Evolutionary conservation across 1,140 invertebrate species (phyloP).

Genomic region (Trachymyrmex septentrionalis): DNA sequence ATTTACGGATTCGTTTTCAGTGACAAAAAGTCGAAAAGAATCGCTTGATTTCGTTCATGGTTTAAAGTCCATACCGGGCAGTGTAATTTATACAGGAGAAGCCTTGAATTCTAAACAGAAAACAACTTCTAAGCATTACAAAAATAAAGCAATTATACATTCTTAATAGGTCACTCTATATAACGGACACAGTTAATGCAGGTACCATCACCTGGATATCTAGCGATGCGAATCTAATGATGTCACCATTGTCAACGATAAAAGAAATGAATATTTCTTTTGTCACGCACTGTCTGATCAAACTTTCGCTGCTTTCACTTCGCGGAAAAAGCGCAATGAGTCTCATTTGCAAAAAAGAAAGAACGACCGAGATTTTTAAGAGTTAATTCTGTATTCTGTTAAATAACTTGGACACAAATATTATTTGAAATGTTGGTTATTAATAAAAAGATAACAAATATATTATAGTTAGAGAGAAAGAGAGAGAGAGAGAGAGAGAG

Average conservation of each 20-base stretch:
- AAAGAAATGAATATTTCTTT: constrained; percentile 28
- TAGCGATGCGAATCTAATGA: constrained; percentile 44
- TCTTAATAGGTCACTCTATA: constrained; percentile 30
- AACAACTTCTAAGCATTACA: neutral
- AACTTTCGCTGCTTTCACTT: constrained; percentile 74
- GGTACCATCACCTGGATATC: constrained; percentile 47
- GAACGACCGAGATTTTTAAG: neutral
- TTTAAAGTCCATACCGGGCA: no score
- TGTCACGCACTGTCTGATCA: constrained; percentile 15
- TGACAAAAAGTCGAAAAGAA: no score
- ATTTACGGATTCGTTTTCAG: no score
- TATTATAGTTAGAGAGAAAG: neutral
- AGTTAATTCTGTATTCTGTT: neutral
- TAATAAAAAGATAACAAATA: constrained; percentile 9
- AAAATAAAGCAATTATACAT: constrained; percentile 5
- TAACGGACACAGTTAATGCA: constrained; percentile 13
- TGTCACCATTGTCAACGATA: constrained; percentile 35
- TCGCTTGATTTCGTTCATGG: no score
- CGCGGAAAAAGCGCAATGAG: constrained; percentile 57
- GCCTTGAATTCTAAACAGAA: neutral
- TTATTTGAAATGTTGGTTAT: neutral
- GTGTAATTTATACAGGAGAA: neutral
- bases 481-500: no score
- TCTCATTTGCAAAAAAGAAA: constrained; percentile 24
- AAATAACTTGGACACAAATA: neutral